These are phyloP conservation scores for Alcedo quadribrachys DNA, from an alignment of 2,797 vertebrate species.

Conservation along the genomic window DNA sequence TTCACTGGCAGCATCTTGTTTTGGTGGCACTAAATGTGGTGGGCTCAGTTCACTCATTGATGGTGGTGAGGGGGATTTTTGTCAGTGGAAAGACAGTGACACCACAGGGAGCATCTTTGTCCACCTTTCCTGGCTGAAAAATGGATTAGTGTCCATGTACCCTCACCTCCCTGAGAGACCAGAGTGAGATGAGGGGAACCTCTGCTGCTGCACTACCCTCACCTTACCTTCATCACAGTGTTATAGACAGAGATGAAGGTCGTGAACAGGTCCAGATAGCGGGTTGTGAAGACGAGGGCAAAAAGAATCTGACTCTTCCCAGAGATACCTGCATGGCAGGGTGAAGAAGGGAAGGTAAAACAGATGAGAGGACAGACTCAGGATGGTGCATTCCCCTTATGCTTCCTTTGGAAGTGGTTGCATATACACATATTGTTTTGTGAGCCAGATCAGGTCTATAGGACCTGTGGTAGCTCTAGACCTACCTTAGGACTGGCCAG, in stretches of 20 bases:
- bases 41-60: not conserved
- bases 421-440: fast-evolving
- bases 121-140: not conserved
- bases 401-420: not conserved
- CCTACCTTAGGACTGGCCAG: not conserved
- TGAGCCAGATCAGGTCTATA: not conserved
- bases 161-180: not conserved
- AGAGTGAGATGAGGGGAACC: fast-evolving
- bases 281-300: constrained; percentile 92
- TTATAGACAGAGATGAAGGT: constrained; percentile 92
- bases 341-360: not conserved
- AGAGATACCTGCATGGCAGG: constrained; percentile 86
- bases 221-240: constrained; percentile 92
- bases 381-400: not conserved
- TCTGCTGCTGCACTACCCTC: not conserved
- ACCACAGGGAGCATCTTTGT: not conserved
- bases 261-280: constrained; percentile 93
- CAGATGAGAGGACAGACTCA: not conserved
- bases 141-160: fast-evolving
- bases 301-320: constrained; percentile 97
- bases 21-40: not conserved
- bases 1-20: fast-evolving
- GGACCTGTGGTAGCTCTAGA: not conserved
- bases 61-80: fast-evolving
- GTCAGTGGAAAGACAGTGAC: not conserved